Evolutionary conservation across 2,888 invertebrate species (phyloP).

Genomic region (Polia nebulosa): DNA sequence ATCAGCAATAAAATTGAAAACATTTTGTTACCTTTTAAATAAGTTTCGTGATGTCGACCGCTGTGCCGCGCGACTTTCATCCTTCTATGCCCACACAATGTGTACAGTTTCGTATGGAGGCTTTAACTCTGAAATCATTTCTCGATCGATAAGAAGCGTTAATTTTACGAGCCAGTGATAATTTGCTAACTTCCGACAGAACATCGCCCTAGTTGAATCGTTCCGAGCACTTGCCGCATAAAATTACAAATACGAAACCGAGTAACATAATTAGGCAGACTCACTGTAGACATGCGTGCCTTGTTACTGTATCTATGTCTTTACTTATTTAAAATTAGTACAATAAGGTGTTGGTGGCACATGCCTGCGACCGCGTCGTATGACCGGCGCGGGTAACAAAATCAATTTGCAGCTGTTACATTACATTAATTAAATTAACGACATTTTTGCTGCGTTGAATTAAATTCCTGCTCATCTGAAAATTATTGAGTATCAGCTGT

Average conservation of each 20-base stretch:
- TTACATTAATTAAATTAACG: constrained; percentile 65
- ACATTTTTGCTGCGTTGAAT: constrained; percentile 61
- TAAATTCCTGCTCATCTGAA: constrained; percentile 60
- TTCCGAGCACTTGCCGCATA: constrained; percentile 87
- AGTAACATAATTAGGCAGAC: constrained; percentile 77
- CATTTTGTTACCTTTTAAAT: constrained; percentile 91
- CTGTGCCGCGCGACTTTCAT: constrained; percentile 78
- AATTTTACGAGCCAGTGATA: constrained; percentile 91
- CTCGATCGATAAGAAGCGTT: constrained; percentile 90
- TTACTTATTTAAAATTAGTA: constrained; percentile 61
- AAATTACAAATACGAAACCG: constrained; percentile 83
- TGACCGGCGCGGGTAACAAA: constrained; percentile 44
- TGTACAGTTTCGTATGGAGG: constrained; percentile 78
- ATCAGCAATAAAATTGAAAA: constrained; percentile 91
- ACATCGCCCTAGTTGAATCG: constrained; percentile 88
- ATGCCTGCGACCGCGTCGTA: constrained; percentile 45
- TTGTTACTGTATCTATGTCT: constrained; percentile 56
- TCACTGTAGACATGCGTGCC: constrained; percentile 59
- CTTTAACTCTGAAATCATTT: constrained; percentile 84
- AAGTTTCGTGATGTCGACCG: constrained; percentile 82
- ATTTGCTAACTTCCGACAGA: constrained; percentile 91
- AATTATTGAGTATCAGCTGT: constrained; percentile 63
- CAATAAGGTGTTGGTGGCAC: constrained; percentile 61
- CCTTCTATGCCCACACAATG: constrained; percentile 76
- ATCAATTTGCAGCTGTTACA: constrained; percentile 66